Evolutionary conservation across 2,888 invertebrate genomes (phyloP).

Genomic region (Amphimallon solstitiale): DNA sequence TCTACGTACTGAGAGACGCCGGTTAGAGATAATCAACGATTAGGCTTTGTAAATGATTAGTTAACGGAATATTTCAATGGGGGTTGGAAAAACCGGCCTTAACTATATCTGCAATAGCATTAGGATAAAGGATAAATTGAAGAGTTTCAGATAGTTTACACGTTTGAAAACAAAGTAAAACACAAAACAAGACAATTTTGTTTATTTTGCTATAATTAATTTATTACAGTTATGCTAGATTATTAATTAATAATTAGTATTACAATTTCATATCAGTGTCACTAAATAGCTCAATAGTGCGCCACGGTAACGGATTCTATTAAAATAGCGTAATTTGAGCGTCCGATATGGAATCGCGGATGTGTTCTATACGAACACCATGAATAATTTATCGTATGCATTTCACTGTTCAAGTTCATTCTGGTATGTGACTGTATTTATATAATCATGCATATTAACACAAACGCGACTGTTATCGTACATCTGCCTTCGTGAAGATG

Average conservation of each 20-base stretch:
- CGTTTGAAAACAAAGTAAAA: too few species aligned
- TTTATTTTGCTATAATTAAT: too few species aligned
- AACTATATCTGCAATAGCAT: too few species aligned
- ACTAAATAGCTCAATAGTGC: constrained; percentile 6
- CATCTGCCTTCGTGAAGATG: constrained; percentile 1
- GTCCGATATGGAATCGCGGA: constrained; percentile 20
- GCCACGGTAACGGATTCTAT: constrained; percentile 14
- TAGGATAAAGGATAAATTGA: too few species aligned
- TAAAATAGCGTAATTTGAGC: constrained; percentile 19
- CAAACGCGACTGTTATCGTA: constrained; percentile 4
- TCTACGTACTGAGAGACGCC: too few species aligned
- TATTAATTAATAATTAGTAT: not conserved
- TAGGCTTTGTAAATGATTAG: too few species aligned
- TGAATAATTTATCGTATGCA: constrained; percentile 29
- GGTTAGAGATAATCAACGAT: too few species aligned
- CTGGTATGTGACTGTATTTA: constrained; percentile 13
- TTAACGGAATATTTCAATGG: too few species aligned
- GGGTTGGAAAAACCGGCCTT: too few species aligned
- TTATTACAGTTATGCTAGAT: too few species aligned
- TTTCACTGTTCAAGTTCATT: constrained; percentile 27
- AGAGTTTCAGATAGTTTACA: too few species aligned
- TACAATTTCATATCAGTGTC: not conserved
- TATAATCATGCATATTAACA: constrained; percentile 17
- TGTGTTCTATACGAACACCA: constrained; percentile 22
- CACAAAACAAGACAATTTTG: too few species aligned